Evolutionary conservation across 2,113 vertebrate genomes (phyloP), one percentile per base, ranked within the genome.

Genomic region (Pachycephala philippinensis): DNA sequence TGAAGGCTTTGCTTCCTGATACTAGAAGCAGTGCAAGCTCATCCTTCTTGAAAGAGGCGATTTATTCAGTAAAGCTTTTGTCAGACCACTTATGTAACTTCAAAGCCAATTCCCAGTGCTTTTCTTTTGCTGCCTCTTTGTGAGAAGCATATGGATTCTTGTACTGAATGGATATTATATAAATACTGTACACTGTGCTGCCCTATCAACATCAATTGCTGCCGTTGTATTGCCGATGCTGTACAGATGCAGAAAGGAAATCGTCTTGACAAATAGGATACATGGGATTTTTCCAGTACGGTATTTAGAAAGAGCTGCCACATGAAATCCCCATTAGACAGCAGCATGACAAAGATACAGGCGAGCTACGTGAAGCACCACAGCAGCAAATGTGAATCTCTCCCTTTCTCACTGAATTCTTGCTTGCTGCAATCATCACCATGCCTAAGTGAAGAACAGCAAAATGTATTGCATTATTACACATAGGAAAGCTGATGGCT

Each of bases 21-120:
- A 89, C 15, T 56, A 63, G 71, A 59, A 86, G 52, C 14, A 22
- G 44, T 71, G 57, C 27, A 74, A 77, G 63, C 64, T 94, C 76
- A 64, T 91, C 76, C 72, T 68, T 83, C 40, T 94, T 94, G 69
- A 92, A 93, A 78, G 60, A n/a, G 40, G 37, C 68, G 81, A 66
- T 90, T 90, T 91, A 90, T 90, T 87, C 47, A 52, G 60, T 63
- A 63, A 93, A 74, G 75, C 64, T 94, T 94, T 94, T 84, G 80
- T 95, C 76, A 87, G 56, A 24, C 13, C 64, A 69, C 61, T 95
- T 94, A 37, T 3, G 23, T 92, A 95, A 84, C 77, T 95, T 95
- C 65, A 90, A 89, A 96, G 71, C 28, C 71, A 90, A 53, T 61
- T 84, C 65, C 33, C 49, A 81, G 42, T 53, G 33, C 65, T 93